A percentile compares a stretch with the other conserved stretches of the same genome.
These are phyloP conservation scores for Augochlorella aurata DNA, from an alignment of 2,888 invertebrate species.

Conservation along the genomic window DNA sequence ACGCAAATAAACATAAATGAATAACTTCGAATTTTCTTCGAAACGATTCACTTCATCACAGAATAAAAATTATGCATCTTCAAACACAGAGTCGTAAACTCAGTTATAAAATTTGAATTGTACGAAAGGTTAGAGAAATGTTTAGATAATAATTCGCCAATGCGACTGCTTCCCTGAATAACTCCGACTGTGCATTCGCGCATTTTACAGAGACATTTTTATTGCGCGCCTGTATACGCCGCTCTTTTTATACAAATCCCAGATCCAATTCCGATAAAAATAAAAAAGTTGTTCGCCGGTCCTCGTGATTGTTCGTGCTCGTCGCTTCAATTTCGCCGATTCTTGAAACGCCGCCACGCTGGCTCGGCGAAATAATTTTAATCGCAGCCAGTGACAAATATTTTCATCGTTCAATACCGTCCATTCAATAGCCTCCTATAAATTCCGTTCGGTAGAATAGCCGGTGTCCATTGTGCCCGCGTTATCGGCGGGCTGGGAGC, in stretches of 20 bases:
- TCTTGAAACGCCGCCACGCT: not conserved
- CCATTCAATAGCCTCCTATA: not conserved
- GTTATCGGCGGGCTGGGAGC: not conserved
- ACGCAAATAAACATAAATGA: too few species aligned
- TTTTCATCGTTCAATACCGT: not conserved
- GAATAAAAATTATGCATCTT: too few species aligned
- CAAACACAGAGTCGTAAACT: too few species aligned
- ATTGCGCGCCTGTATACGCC: not conserved
- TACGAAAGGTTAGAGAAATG: not conserved
- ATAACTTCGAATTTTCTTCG: too few species aligned
- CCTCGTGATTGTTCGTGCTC: constrained; percentile 10
- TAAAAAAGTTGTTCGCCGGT: not conserved
- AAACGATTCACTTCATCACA: too few species aligned
- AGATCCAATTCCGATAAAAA: not conserved
- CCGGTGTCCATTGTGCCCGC: constrained; percentile 4
- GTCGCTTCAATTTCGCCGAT: constrained; percentile 27
- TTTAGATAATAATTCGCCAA: not conserved
- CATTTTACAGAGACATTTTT: not conserved
- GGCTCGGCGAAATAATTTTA: constrained; percentile 20
- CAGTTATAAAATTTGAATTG: too few species aligned
- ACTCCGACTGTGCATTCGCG: not conserved
- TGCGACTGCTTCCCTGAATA: not conserved
- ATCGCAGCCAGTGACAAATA: constrained; percentile 15
- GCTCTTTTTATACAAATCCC: not conserved
- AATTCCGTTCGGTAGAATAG: not conserved